Base-by-base conservation (phyloP, 1,140 invertebrate genomes). In the Samia ricini region DNA sequence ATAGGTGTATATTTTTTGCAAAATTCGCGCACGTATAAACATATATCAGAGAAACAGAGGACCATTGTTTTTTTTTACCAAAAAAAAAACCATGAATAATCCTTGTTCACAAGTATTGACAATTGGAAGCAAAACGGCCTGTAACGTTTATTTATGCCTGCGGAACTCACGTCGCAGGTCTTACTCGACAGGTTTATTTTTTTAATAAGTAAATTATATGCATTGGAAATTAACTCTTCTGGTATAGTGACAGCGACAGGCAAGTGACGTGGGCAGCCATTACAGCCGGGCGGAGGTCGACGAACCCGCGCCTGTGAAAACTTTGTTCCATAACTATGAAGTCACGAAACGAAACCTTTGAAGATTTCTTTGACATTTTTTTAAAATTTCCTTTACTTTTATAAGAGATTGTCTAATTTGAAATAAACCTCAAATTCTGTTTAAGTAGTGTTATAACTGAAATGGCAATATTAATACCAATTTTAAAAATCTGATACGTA, bases 161-260 rank as follows among this genome's bases (percentile, higher is more conserved):
- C 60, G 29, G 55, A 60, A 75, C 69, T 58, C 59, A 22, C 10
- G 23, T 15, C 12, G 50, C 33, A 18, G 54, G 50, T 12, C 23
- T 42, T 21, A 26, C 6, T 57, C 50, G 56, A 58, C 26, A 42
- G 59, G 29, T 52, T 61, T 66, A 72, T 71, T 76, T 77, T 72
- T 72, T 77, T 73, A 78, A 79, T 76, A 80, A 81, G 81, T 77
- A 83, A 75, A 75, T 74, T 71, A 80, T 57, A 36, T 19, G 20
- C 33, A 20, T 21, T 68, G 76, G 74, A 83, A 83, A 87, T 87
- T 82, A 85, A 81, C 81, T 85, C 75, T 64, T 85, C 79, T 72
- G 21, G 33, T 60, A 42, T 66, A 62, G 61, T 76, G 76, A 79
- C 73, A 68, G 62, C 69, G 77, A 80, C 79, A 69, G 72, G 62